phyloP scores from a whole-genome alignment of 2,797 vertebrate species.

The Hipposideros larvatus region DNA sequence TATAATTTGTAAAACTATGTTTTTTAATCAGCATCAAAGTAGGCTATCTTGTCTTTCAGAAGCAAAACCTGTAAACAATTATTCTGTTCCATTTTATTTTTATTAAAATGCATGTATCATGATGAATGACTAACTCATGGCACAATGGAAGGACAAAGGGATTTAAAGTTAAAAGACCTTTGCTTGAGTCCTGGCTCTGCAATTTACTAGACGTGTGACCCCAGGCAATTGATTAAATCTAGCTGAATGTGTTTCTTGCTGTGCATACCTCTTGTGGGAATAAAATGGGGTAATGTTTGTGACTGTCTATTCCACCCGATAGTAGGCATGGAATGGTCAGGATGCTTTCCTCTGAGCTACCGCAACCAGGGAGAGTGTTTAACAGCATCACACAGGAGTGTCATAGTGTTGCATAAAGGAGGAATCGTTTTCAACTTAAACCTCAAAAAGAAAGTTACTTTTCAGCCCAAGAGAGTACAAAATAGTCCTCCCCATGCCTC shows the following conservation, averaged over 20 bases:
- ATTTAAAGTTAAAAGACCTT: conserved; percentile 74
- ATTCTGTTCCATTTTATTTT: conserved; percentile 45
- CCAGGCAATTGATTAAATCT: conserved; percentile 68
- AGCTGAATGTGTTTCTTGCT: conserved; percentile 57
- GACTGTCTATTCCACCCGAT: conserved; percentile 19
- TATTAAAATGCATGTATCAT: neutral
- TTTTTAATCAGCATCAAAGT: conserved; percentile 6
- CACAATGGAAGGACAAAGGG: conserved; percentile 32
- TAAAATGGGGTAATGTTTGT: conserved; percentile 61
- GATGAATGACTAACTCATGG: conserved; percentile 47
- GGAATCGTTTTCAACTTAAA: conserved; percentile 67
- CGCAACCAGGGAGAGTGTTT: conserved; percentile 15
- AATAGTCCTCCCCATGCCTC: conserved; percentile 55
- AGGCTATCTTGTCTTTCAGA: conserved; percentile 22
- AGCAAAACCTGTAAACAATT: conserved; percentile 45
- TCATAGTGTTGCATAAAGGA: conserved; percentile 53
- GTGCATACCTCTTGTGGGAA: conserved; percentile 62
- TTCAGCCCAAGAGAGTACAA: conserved; percentile 68
- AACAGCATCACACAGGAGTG: conserved; percentile 57
- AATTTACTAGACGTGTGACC: conserved; percentile 62
- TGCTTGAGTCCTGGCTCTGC: conserved; percentile 57
- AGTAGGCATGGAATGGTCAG: conserved; percentile 61
- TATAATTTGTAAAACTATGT: conserved; percentile 9
- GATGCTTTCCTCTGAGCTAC: conserved; percentile 59
- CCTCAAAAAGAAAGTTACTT: conserved; percentile 72